phyloP scores from a whole-genome alignment of 2,797 vertebrate genomes.

The Mus caroli region DNA sequence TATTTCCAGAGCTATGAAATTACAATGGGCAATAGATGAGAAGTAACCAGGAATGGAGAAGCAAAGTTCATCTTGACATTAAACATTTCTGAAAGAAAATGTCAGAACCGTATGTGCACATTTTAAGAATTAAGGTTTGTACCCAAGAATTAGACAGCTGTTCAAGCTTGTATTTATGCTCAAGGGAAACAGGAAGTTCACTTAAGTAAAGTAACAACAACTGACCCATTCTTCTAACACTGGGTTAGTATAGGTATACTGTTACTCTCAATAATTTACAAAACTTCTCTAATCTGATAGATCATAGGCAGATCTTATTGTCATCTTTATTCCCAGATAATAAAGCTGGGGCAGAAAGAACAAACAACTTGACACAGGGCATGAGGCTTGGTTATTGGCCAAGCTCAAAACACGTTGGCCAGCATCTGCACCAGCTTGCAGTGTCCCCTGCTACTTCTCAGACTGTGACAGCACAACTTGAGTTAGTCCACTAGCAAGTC shows the following conservation, averaged over 20 bases:
- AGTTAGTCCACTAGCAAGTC: neutral
- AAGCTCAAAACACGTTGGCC: neutral
- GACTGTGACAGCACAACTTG: neutral
- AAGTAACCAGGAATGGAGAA: neutral
- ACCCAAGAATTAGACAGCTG: neutral
- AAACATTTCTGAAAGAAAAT: conserved; percentile 53
- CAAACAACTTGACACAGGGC: neutral
- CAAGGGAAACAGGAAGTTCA: neutral
- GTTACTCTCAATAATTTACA: neutral
- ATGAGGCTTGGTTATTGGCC: neutral
- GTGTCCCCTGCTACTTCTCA: neutral
- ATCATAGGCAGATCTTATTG: neutral
- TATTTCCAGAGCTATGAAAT: neutral
- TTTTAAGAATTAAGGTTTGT: conserved; percentile 46
- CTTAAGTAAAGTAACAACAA: neutral
- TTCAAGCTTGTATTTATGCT: neutral
- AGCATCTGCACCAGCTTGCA: neutral
- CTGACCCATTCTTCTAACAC: neutral
- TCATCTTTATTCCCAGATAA: neutral
- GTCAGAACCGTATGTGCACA: neutral
- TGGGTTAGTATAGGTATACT: neutral
- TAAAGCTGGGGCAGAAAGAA: neutral
- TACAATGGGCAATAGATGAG: neutral
- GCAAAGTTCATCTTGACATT: conserved; percentile 50
- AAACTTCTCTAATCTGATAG: neutral